These are phyloP conservation scores for Bellardia pandia DNA, from an alignment of 2,888 invertebrate species.

Conservation along the genomic window DNA sequence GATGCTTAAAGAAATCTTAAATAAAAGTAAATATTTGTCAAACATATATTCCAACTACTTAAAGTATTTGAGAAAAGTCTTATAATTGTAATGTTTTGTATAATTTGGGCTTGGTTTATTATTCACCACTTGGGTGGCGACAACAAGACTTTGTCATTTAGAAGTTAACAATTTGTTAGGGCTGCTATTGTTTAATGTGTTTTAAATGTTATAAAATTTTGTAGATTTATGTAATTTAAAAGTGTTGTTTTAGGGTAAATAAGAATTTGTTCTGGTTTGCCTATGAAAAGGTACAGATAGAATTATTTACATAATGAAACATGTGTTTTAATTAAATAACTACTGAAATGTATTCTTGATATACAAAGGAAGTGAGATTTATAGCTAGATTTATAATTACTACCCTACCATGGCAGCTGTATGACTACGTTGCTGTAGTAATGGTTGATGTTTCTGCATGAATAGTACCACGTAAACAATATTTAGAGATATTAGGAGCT, in stretches of 20 bases:
- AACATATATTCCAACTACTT: conserved; percentile 48
- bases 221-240: conserved; percentile 7
- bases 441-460: too few relatives aligned
- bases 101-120: not conserved
- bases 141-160: conserved; percentile 37
- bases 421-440: not conserved
- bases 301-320: not conserved
- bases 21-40: conserved; percentile 25
- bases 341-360: not conserved
- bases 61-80: conserved; percentile 38
- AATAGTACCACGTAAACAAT: too few relatives aligned
- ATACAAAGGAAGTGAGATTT: not conserved
- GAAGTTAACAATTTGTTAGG: conserved; percentile 43
- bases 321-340: conserved; percentile 1
- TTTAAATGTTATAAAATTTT: not conserved
- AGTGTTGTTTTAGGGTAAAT: not conserved
- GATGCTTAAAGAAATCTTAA: conserved; percentile 48
- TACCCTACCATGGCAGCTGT: not conserved
- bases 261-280: not conserved
- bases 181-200: conserved; percentile 24
- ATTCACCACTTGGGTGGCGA: conserved; percentile 36
- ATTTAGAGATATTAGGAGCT: too few relatives aligned
- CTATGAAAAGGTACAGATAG: not conserved
- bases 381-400: not conserved
- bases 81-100: conserved; percentile 22